Evolutionary conservation across 2,888 invertebrate species (phyloP), one percentile per base, ranked within the genome.

Genomic region (Platycheirus rosarum): DNA sequence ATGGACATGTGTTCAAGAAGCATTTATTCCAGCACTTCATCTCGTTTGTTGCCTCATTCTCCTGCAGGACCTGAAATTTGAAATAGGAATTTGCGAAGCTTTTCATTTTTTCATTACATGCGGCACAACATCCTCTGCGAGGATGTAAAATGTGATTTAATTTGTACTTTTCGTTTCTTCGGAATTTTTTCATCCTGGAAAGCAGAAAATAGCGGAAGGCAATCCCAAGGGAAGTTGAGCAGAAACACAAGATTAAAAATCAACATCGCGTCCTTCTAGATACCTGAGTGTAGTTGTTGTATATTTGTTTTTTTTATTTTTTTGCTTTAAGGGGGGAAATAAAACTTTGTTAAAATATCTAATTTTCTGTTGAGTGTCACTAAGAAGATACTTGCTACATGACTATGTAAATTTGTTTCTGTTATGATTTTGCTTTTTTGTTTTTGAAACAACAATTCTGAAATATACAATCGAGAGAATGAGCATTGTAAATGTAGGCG

Each of bases 101-200:
- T 79, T 75, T 23, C 57, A 8, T 79, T 79, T 79, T 69, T 37
- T 62, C 68, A 79, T 79, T 79, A 79, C 53, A 49, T 44, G 60
- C 29, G 69, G 74, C 79, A 79, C 18, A 53, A 69, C 74, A 75
- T 79, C 79, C 79, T 75, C 69, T 49, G 75, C 75, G 63, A 60
- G 55, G 66, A 80, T 66, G 70, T 76, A 70, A 70, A 76, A 76
- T 76, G 80, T 80, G 80, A 80, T 80, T 80, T 80, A 76, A 80
- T 80, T 76, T 80, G 76, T 70, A 80, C 32, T 68, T 32, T 55
- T 75, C 13, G 18, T 37, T 55, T 3, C 1, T 37, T 20, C 35
- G 20, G n/a, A 5, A 23, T 13, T 48, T 8, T 48, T 44, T 40
- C 51, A 68, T 75, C 23, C 13, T 49, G 55, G 40, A 32, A 42